phyloP scores from a whole-genome alignment of 2,797 vertebrate species.

The Caiman crocodilus region DNA sequence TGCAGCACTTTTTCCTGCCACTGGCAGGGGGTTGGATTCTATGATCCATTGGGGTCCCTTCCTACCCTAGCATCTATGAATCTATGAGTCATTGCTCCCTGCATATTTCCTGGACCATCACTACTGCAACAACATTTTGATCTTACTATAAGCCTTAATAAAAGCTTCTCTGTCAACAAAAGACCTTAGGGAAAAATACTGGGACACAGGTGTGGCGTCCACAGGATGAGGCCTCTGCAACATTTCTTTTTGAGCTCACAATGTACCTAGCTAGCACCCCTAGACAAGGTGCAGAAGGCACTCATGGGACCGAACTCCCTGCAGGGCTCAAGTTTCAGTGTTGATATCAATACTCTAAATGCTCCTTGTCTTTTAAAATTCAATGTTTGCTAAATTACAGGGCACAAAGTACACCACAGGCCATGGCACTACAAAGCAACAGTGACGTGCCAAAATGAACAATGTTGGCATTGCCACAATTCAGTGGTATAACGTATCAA shows the following conservation, averaged over 20 bases:
- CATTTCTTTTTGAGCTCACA: background rate
- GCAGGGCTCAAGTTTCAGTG: background rate
- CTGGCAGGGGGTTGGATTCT: too few relatives aligned
- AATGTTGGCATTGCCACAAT: slow-evolving; percentile 68
- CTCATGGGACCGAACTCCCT: background rate
- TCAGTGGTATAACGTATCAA: slow-evolving; percentile 57
- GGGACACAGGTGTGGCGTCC: background rate
- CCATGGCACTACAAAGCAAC: background rate
- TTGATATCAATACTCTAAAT: background rate
- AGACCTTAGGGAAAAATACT: background rate
- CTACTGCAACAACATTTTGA: too few relatives aligned
- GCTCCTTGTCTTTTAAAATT: rapidly evolving
- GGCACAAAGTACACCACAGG: background rate
- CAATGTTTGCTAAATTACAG: background rate
- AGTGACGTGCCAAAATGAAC: background rate
- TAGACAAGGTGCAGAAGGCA: rapidly evolving
- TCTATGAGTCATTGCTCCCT: too few relatives aligned
- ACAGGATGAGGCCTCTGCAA: background rate
- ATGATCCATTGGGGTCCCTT: too few relatives aligned
- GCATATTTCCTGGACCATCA: too few relatives aligned
- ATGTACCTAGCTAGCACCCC: background rate
- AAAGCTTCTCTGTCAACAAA: background rate
- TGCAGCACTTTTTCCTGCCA: too few relatives aligned
- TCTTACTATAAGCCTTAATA: background rate
- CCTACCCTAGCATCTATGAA: too few relatives aligned